Conservation (phyloP, 2,888 invertebrate species). For the Aspidapion aeneum region DNA sequence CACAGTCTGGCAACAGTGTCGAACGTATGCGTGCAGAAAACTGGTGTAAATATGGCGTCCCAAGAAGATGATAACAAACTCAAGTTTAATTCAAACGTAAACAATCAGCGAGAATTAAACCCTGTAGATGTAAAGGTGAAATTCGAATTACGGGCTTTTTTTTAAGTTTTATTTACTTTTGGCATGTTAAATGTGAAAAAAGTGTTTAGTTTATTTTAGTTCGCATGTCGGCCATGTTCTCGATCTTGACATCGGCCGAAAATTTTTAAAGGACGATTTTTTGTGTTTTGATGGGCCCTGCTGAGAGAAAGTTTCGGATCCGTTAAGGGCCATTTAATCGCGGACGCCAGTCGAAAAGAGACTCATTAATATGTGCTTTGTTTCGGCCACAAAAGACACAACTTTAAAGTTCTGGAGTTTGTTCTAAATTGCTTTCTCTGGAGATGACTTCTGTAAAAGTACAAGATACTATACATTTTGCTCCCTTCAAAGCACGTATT, state of each 20-base stretch:
- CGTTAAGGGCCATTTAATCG: neutral
- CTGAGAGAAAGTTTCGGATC: neutral
- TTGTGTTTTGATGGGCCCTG: neutral
- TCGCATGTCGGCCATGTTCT: constrained; percentile 48
- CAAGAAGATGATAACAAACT: constrained; percentile 46
- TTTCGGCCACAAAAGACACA: constrained; percentile 10
- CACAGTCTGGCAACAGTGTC: no score
- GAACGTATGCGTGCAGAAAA: constrained; percentile 37
- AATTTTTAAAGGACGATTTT: neutral
- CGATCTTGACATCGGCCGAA: constrained; percentile 4
- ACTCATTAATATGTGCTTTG: neutral
- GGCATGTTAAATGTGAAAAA: constrained; percentile 44
- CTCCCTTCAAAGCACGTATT: constrained; percentile 45
- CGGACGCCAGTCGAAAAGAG: neutral
- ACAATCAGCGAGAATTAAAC: constrained; percentile 44
- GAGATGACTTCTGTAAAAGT: constrained; percentile 39
- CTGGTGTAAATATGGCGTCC: constrained; percentile 48
- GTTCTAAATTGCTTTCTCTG: constrained; percentile 42
- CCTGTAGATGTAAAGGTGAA: constrained; percentile 47
- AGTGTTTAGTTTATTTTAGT: constrained; percentile 40
- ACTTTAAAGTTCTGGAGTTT: constrained; percentile 35
- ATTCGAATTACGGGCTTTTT: constrained; percentile 42
- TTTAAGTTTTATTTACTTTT: constrained; percentile 43
- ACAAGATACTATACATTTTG: constrained; percentile 35
- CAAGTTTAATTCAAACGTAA: constrained; percentile 43